phyloP scores from a whole-genome alignment of 1,140 invertebrate species.

The Teleogryllus occipitalis region DNA sequence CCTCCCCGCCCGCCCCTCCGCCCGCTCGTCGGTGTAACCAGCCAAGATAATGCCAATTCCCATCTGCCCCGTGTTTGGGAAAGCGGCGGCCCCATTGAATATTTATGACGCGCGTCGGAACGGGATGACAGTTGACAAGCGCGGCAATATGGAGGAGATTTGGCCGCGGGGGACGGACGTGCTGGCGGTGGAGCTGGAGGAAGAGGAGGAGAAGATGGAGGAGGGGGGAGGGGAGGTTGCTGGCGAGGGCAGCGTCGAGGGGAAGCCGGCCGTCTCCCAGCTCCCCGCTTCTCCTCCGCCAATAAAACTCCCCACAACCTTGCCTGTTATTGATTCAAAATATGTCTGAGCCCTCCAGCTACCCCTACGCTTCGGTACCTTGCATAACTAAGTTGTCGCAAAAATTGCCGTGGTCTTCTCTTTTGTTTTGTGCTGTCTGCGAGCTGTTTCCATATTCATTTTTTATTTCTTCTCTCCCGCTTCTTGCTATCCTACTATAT shows the following conservation, averaged over 20 bases:
- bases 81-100: conserved; percentile 13
- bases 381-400: too few relatives aligned
- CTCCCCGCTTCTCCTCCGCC: too few relatives aligned
- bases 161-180: not conserved
- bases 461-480: too few relatives aligned
- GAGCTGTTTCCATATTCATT: too few relatives aligned
- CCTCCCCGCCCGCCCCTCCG: not conserved
- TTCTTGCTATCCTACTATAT: too few relatives aligned
- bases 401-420: too few relatives aligned
- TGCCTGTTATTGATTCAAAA: not conserved
- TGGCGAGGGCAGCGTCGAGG: too few relatives aligned
- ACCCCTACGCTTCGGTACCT: not conserved
- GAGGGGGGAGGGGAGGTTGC: too few relatives aligned
- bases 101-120: conserved; percentile 15
- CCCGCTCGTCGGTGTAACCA: conserved; percentile 12
- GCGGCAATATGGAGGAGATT: conserved; percentile 16
- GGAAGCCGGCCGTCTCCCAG: too few relatives aligned
- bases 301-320: not conserved
- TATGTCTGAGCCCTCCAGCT: not conserved
- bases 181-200: not conserved
- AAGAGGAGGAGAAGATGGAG: not conserved
- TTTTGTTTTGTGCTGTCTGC: too few relatives aligned
- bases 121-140: conserved; percentile 17
- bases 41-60: conserved; percentile 16
- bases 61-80: conserved; percentile 12